These are phyloP conservation scores for Scomber japonicus DNA, from an alignment of 2,113 vertebrate species.

Conservation along the genomic window DNA sequence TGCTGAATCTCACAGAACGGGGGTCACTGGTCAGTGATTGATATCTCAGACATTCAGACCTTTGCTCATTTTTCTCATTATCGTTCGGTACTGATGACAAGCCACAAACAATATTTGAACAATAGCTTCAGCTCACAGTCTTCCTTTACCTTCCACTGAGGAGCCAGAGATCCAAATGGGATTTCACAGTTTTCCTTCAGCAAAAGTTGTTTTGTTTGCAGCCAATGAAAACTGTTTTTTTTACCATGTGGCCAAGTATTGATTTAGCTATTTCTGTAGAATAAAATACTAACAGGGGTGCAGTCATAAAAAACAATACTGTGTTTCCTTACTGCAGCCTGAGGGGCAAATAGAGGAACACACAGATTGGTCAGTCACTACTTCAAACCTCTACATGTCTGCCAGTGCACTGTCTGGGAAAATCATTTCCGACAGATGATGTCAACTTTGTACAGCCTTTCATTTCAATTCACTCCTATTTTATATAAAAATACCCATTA, in stretches of 20 bases:
- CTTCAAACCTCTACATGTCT: not conserved
- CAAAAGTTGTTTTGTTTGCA: conserved; percentile 46
- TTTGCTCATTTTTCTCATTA: conserved; percentile 34
- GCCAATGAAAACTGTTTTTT: conserved; percentile 45
- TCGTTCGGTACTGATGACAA: conserved; percentile 21
- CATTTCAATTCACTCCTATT: not conserved
- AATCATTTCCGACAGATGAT: not conserved
- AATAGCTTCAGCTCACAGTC: conserved; percentile 23
- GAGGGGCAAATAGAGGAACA: conserved; percentile 2
- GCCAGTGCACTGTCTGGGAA: not conserved
- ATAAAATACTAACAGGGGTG: conserved; percentile 45
- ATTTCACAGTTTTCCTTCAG: conserved; percentile 61
- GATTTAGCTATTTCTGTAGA: conserved; percentile 54
- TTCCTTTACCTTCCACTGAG: conserved; percentile 22
- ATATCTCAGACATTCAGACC: not conserved
- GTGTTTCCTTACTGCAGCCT: not conserved
- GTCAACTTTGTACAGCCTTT: not conserved
- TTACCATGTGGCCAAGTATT: conserved; percentile 44
- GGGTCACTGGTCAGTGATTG: not conserved
- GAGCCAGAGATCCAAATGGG: conserved; percentile 28
- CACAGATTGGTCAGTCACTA: not conserved
- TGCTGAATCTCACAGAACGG: conserved; percentile 16
- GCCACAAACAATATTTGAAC: conserved; percentile 33
- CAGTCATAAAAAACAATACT: conserved; percentile 27
- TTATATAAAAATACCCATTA: not conserved